A percentile compares a stretch with the other conserved stretches of the same genome.
Evolutionary conservation across 2,113 vertebrate species (phyloP).

Genomic region (Electrona antarctica): DNA sequence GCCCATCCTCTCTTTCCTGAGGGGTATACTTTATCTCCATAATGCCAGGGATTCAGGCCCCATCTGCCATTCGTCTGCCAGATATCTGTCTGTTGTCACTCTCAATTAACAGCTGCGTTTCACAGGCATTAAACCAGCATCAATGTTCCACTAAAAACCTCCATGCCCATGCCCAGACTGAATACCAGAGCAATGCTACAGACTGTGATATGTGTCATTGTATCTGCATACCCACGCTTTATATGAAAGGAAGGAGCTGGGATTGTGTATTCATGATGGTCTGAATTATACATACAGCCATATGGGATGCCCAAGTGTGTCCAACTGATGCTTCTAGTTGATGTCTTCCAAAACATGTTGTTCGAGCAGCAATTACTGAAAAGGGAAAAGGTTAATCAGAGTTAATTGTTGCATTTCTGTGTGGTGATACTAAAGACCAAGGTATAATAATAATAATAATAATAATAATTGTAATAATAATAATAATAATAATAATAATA

Average conservation of each 20-base stretch:
- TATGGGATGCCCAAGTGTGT: conserved; percentile 66
- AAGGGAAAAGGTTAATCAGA: conserved; percentile 10
- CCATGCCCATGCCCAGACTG: conserved; percentile 31
- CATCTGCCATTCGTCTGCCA: conserved; percentile 57
- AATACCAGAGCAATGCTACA: conserved; percentile 50
- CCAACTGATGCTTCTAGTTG: conserved; percentile 46
- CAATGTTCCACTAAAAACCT: conserved; percentile 49
- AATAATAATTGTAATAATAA: not conserved
- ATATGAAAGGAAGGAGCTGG: conserved; percentile 37
- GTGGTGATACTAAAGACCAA: no score
- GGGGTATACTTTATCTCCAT: conserved; percentile 56
- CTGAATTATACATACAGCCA: conserved; percentile 74
- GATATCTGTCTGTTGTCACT: conserved; percentile 60
- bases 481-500: not conserved
- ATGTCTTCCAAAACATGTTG: conserved; percentile 58
- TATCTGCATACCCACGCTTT: conserved; percentile 34
- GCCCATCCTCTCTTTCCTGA: conserved; percentile 24
- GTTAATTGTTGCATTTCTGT: not conserved
- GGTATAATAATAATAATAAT: no score
- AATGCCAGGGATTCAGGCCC: conserved; percentile 46
- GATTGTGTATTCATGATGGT: conserved; percentile 72
- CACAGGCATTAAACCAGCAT: conserved; percentile 50
- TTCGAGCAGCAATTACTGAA: conserved; percentile 40
- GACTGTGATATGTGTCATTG: conserved; percentile 39
- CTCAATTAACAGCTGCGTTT: conserved; percentile 67